A percentile compares a stretch with the other conserved stretches of the same genome.
Conservation (phyloP, 2,113 vertebrate species). For the Dipodomys ordii region DNA sequence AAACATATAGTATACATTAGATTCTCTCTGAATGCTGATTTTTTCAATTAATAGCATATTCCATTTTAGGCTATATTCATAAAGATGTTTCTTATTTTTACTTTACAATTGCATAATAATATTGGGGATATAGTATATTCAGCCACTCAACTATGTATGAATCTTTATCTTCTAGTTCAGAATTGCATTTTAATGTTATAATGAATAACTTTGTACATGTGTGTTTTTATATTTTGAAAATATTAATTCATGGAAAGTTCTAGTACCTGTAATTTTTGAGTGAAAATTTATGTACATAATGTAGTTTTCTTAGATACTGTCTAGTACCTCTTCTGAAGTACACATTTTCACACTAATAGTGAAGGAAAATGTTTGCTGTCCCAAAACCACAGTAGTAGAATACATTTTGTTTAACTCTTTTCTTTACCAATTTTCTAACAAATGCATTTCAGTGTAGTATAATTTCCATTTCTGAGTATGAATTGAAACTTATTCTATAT, state of each 20-base stretch:
- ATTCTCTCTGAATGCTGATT: background rate
- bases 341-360: background rate
- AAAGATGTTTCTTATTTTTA: background rate
- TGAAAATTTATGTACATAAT: background rate
- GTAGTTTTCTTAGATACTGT: background rate
- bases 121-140: background rate
- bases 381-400: background rate
- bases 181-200: background rate
- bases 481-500: background rate
- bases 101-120: background rate
- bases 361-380: background rate
- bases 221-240: background rate
- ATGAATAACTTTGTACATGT: background rate
- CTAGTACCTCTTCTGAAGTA: background rate
- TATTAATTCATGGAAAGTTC: background rate
- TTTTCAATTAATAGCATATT: background rate
- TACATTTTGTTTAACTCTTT: background rate
- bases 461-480: background rate
- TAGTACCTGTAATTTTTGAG: background rate
- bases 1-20: background rate
- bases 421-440: background rate
- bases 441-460: background rate
- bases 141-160: background rate
- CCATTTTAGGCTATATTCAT: background rate
- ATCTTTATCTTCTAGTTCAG: background rate